Percentiles rank a stretch among this genome's conserved stretches.
These are phyloP conservation scores for Peromyscus leucopus DNA, from an alignment of 2,113 vertebrate genomes.

Conservation along the genomic window DNA sequence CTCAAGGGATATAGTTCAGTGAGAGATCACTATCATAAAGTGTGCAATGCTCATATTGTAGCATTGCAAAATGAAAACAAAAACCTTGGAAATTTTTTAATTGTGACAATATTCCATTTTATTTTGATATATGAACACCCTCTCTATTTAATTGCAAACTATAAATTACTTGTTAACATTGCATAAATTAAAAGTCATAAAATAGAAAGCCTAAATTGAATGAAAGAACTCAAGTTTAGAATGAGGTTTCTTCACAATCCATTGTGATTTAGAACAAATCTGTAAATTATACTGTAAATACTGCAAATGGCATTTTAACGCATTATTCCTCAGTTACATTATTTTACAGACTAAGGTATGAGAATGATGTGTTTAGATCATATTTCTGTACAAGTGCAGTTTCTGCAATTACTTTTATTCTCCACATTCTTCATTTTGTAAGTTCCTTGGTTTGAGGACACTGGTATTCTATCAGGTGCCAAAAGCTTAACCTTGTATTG, in stretches of 20 bases:
- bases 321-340: neutral
- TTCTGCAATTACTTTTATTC: constrained; percentile 4
- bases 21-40: neutral
- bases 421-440: neutral
- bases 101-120: constrained; percentile 22
- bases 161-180: neutral
- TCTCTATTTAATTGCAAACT: constrained; percentile 1
- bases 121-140: neutral
- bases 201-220: constrained; percentile 12
- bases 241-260: neutral
- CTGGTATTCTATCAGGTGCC: neutral
- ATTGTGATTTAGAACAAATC: neutral
- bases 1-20: neutral
- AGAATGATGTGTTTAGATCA: neutral
- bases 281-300: neutral
- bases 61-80: neutral
- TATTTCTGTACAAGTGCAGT: neutral
- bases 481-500: neutral
- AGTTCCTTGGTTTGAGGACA: neutral
- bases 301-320: neutral
- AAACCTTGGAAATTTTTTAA: neutral
- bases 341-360: neutral
- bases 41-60: neutral
- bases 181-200: constrained; percentile 31
- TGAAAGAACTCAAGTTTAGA: neutral